Evolutionary conservation across 2,113 vertebrate genomes (phyloP).

Genomic region (Sphyrna mokarran): DNA sequence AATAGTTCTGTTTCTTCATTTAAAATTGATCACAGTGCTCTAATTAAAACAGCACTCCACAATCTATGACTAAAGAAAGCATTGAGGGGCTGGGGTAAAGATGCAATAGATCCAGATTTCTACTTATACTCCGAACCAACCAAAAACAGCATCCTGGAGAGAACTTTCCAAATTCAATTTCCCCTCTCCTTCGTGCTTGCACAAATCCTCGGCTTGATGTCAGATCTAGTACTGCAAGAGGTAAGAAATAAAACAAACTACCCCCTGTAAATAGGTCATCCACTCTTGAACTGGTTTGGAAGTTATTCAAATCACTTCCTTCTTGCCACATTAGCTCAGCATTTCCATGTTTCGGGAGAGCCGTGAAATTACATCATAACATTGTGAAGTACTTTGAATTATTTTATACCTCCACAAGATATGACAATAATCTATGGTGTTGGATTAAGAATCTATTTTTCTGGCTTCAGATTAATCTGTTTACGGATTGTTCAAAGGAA

Average conservation of each 20-base stretch:
- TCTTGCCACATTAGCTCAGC: neutral
- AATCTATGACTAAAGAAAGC: neutral
- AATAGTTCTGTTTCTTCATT: neutral
- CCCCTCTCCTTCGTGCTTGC: neutral
- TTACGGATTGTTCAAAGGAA: neutral
- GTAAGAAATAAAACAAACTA: neutral
- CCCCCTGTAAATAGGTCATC: neutral
- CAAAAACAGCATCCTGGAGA: neutral
- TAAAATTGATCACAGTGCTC: neutral
- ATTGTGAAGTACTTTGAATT: neutral
- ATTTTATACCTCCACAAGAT: neutral
- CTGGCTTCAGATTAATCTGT: neutral
- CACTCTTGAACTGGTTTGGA: neutral
- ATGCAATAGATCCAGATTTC: neutral
- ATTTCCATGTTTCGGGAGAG: neutral
- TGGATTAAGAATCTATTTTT: neutral
- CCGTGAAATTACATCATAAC: neutral
- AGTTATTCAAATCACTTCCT: neutral
- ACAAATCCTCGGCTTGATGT: neutral
- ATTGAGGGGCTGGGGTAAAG: neutral
- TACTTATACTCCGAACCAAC: neutral
- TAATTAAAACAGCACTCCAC: neutral
- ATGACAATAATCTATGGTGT: neutral
- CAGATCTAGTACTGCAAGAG: neutral
- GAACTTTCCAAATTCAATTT: neutral